Base-by-base conservation (phyloP, 2,888 invertebrate species). In the Rhagium mordax region DNA sequence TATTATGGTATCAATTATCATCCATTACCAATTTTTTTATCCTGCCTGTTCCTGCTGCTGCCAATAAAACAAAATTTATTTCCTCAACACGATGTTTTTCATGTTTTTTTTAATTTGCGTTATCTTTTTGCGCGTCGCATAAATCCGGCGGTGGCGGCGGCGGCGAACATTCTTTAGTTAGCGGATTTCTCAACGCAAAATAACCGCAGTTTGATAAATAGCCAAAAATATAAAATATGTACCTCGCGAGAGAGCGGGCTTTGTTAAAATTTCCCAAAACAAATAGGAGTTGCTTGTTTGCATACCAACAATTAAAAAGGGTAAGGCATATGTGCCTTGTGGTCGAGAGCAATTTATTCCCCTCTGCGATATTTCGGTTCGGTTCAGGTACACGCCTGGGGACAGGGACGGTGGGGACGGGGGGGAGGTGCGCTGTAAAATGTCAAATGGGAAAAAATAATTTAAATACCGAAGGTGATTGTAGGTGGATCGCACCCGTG, bases 191-290 rank as follows among this genome's bases (percentile, higher is more conserved):
- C n/a, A 18, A 24, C 48, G 6, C 21, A 7, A 49, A 48, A 62
- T 27, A 48, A 62, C 62, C 62, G 3, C 62, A 21, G 20, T 62
- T 48, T 62, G 62, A 62, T 62, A 62, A 20, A 62, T 62, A 41
- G 62, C 21, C 62, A 8, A 62, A 62, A 62, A 62, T 62, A 62
- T 62, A 62, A 62, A 65, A 33, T 65, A 65, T 53, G 16, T 33
- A 65, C 65, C 29, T 24, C 20, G 27, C 53, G 24, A 41, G 10
- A 53, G 15, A 18, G 21, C 33, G n/a, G 41, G 65, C 53, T 53
- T 65, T 65, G 65, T 53, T 65, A 65, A 53, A 53, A 61, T 29
- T 53, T 20, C 16, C 53, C 41, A 13, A 18, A 33, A 65, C 65
- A 53, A 65, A 65, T 65, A 49, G 48, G n/a, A 29, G 53, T 27